These are phyloP conservation scores for Heliconius congener DNA, from an alignment of 1,140 invertebrate species.

Conservation along the genomic window DNA sequence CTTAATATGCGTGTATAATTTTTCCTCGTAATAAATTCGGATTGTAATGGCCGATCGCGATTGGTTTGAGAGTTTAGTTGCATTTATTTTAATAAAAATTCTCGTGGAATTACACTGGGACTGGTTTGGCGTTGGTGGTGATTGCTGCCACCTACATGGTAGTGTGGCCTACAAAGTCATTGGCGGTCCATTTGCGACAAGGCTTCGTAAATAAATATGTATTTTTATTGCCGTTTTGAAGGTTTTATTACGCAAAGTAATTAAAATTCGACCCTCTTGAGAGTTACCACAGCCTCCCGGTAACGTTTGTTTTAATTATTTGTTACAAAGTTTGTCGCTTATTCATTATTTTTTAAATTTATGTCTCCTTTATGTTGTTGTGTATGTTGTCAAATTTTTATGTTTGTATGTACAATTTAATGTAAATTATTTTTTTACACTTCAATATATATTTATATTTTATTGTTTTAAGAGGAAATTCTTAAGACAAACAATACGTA, in stretches of 20 bases:
- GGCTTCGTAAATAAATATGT: conserved; percentile 57
- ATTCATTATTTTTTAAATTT: conserved; percentile 15
- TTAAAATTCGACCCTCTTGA: conserved; percentile 42
- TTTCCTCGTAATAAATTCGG: conserved; percentile 79
- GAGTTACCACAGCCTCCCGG: conserved; percentile 30
- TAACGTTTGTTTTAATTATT: conserved; percentile 33
- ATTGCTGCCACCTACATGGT: conserved; percentile 66
- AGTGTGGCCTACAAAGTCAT: conserved; percentile 53
- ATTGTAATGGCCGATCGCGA: conserved; percentile 74
- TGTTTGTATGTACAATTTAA: conserved; percentile 4
- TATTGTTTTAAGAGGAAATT: neutral
- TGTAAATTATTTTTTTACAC: conserved; percentile 5
- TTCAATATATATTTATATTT: neutral
- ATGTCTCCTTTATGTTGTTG: conserved; percentile 24
- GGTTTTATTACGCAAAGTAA: conserved; percentile 52
- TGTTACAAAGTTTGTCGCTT: conserved; percentile 24
- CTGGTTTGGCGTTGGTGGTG: conserved; percentile 57
- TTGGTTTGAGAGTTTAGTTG: conserved; percentile 69
- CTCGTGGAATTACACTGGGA: conserved; percentile 53
- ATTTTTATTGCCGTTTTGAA: conserved; percentile 57
- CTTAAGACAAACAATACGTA: too few relatives aligned
- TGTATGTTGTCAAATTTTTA: conserved; percentile 18
- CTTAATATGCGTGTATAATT: conserved; percentile 78
- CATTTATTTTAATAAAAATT: conserved; percentile 69
- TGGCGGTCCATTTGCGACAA: conserved; percentile 57